Conservation (phyloP, 2,797 vertebrate genomes). For the Gastrophryne carolinensis region DNA sequence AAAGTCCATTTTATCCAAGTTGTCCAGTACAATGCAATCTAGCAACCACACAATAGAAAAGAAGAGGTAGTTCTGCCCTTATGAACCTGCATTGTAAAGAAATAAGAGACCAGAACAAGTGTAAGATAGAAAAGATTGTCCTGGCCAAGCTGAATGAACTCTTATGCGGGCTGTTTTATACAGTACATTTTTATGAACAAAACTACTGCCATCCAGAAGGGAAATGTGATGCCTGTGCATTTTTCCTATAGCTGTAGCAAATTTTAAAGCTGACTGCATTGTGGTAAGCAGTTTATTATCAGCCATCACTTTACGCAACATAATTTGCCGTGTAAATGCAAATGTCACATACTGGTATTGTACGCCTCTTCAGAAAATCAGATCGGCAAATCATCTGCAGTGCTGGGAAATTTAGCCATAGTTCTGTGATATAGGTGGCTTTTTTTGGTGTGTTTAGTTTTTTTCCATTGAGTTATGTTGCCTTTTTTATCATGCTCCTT, state of each 20-base stretch:
- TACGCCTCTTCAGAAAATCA: neutral
- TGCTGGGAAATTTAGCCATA: neutral
- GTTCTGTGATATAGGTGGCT: neutral
- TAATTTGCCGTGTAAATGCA: slow-evolving; percentile 25
- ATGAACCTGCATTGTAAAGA: too few relatives aligned
- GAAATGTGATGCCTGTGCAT: slow-evolving; percentile 10
- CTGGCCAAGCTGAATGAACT: too few relatives aligned
- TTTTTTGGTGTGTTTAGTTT: too few relatives aligned
- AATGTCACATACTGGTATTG: neutral
- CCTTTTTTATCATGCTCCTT: too few relatives aligned
- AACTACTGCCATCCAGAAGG: slow-evolving; percentile 3
- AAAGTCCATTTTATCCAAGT: too few relatives aligned
- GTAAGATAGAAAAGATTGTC: too few relatives aligned
- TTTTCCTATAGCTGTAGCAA: slow-evolving; percentile 3
- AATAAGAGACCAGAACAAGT: too few relatives aligned
- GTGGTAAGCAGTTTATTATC: slow-evolving; percentile 27
- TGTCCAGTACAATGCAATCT: too few relatives aligned
- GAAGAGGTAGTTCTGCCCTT: too few relatives aligned
- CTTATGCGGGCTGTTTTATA: too few relatives aligned
- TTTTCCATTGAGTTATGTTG: too few relatives aligned
- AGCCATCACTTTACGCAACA: slow-evolving; percentile 3
- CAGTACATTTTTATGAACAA: neutral
- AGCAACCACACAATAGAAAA: too few relatives aligned
- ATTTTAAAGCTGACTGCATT: slow-evolving; percentile 23
- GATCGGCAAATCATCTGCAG: neutral